Evolutionary conservation across 2,888 invertebrate species (phyloP), one percentile per base, ranked within the genome.

Genomic region (Xylota segnis): DNA sequence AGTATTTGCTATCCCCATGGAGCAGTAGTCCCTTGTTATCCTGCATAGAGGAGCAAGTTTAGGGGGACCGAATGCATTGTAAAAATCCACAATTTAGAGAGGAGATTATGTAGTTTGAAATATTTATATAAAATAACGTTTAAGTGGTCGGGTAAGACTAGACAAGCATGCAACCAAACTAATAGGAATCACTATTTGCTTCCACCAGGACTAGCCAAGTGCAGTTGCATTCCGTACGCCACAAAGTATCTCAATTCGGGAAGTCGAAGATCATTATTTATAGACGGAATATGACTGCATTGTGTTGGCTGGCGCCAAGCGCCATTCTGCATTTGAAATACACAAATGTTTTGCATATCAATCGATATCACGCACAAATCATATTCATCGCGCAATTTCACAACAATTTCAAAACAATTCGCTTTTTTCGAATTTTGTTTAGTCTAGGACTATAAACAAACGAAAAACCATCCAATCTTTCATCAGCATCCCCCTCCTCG

Each of bases 371-470:
- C 68, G 52, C 70, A 76, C 65, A 81, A 81, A 81, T 84, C 75
- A 81, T 76, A 52, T 70, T 65, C 63, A 65, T 59, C 52, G 40
- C 65, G 43, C 34, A 54, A 65, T 79, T 75, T 70, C 79, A 79
- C 65, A 68, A 70, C 43, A 54, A 70, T 75, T 76, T 71, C 70
- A 56, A 63, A 84, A 84, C 81, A 79, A 84, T 79, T 68, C 74
- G 43, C 14, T 72, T 77, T 58, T 70, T 58, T 16, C 50, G 70
- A 65, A 66, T 74, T 66, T 65, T 83, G 79, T 75, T 78, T 74
- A 74, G 70, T 74, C 52, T 56, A 14, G 27, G 34, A 23, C 12
- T 56, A 16, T 66, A 65, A 77, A 59, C 58, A 43, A 78, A n/a
- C n/a, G n/a, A n/a, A n/a, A 61, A 32, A 7, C 29, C 54, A 45